phyloP scores from a whole-genome alignment of 2,113 vertebrate species.

The Dasyornis broadbenti region DNA sequence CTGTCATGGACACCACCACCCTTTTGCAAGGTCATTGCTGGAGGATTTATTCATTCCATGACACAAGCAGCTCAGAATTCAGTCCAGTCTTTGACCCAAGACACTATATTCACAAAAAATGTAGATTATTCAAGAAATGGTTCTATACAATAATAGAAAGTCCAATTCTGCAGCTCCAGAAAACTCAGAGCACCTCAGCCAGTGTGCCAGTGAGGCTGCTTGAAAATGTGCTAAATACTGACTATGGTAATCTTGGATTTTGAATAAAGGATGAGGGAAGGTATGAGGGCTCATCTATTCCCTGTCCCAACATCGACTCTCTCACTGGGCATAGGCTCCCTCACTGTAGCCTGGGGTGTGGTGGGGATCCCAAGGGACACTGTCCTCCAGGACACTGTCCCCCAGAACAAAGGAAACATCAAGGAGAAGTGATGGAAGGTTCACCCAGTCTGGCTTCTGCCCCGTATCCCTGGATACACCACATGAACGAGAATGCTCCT shows the following conservation, averaged over 20 bases:
- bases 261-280: neutral
- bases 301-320: fast-evolving
- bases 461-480: too few relatives aligned
- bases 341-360: neutral
- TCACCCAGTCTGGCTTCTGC: neutral
- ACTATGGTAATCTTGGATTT: neutral
- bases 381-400: neutral
- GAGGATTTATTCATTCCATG: neutral
- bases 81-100: neutral
- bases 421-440: neutral
- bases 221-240: neutral
- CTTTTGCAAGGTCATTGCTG: neutral
- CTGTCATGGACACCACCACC: fast-evolving
- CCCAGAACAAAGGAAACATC: neutral
- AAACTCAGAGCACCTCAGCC: neutral
- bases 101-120: neutral
- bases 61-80: neutral
- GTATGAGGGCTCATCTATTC: neutral
- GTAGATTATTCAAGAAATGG: neutral
- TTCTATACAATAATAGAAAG: neutral
- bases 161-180: neutral
- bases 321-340: neutral
- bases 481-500: neutral
- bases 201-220: neutral
- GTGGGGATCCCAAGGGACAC: neutral